phyloP scores from a whole-genome alignment of 2,888 invertebrate genomes.

The Octodonta nipae region DNA sequence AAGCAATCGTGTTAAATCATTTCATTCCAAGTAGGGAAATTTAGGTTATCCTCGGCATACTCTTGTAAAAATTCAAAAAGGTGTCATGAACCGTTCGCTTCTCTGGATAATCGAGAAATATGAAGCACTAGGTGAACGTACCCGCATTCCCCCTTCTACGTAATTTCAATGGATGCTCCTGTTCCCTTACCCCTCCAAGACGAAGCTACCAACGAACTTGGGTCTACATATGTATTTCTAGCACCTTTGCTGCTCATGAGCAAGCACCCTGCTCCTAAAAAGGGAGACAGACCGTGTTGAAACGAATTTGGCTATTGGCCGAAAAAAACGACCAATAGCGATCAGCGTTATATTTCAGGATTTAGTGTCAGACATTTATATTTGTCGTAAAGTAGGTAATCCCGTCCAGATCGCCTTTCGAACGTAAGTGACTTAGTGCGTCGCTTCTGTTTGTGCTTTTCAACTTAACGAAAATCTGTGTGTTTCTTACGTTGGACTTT shows the following conservation, averaged over 20 bases:
- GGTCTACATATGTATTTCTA: slow-evolving; percentile 27
- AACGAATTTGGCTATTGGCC: slow-evolving; percentile 39
- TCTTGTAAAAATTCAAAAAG: too few species aligned
- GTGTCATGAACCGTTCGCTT: too few species aligned
- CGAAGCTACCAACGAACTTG: slow-evolving; percentile 10
- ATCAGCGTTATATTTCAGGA: slow-evolving; percentile 43
- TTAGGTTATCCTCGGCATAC: too few species aligned
- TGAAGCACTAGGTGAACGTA: slow-evolving; percentile 27
- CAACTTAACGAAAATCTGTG: slow-evolving; percentile 7
- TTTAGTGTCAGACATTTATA: slow-evolving; percentile 74
- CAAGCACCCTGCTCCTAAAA: slow-evolving; percentile 46
- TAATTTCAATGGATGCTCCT: too few species aligned
- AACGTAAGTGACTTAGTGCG: slow-evolving; percentile 62
- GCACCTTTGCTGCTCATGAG: slow-evolving; percentile 26
- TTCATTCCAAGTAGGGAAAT: too few species aligned
- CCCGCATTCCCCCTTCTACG: slow-evolving; percentile 18
- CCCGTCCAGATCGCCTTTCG: slow-evolving; percentile 92
- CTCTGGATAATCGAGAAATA: too few species aligned
- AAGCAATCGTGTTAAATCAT: too few species aligned
- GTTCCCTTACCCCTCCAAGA: slow-evolving; percentile 10
- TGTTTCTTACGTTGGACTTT: too few species aligned
- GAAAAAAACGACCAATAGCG: slow-evolving; percentile 34
- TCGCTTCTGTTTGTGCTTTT: slow-evolving; percentile 11
- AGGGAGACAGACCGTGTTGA: slow-evolving; percentile 44
- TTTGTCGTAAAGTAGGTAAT: slow-evolving; percentile 53